Evolutionary conservation across 2,113 vertebrate species (phyloP).

Genomic region (Manacus vitellinus): DNA sequence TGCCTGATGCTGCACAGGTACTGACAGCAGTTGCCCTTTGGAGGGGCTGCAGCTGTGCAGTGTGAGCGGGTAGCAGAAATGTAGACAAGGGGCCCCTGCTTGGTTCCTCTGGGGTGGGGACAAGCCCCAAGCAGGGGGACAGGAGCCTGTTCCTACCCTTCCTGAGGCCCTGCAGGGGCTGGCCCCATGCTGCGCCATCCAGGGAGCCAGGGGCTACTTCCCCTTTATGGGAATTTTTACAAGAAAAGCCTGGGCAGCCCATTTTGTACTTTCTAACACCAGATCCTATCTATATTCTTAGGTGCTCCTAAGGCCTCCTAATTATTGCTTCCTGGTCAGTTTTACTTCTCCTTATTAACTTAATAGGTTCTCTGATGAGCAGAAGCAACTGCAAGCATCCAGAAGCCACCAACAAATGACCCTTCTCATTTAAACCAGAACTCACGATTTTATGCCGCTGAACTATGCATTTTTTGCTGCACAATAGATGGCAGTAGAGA

Average conservation of each 20-base stretch:
- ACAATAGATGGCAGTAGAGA: constrained; percentile 75
- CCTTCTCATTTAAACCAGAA: constrained; percentile 5
- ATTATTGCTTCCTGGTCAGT: constrained; percentile 40
- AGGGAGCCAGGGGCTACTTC: background rate
- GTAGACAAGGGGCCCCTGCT: background rate
- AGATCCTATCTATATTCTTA: background rate
- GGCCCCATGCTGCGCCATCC: background rate
- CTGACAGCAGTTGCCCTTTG: background rate
- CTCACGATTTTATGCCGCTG: background rate
- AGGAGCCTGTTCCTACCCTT: background rate
- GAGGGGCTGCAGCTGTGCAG: background rate
- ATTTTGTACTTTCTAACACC: background rate
- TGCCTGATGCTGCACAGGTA: background rate
- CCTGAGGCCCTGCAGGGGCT: background rate
- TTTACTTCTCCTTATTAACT: constrained; percentile 43
- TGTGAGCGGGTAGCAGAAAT: rapidly evolving
- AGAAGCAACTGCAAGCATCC: background rate
- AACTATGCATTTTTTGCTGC: constrained; percentile 44
- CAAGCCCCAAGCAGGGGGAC: background rate
- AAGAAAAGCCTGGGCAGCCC: background rate
- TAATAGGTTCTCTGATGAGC: constrained; percentile 11
- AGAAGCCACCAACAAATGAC: background rate
- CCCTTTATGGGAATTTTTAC: constrained; percentile 21
- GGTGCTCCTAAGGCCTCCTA: constrained; percentile 13
- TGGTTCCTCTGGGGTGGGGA: background rate